phyloP scores from a whole-genome alignment of 2,113 vertebrate species.

The Pleuronectes platessa region DNA sequence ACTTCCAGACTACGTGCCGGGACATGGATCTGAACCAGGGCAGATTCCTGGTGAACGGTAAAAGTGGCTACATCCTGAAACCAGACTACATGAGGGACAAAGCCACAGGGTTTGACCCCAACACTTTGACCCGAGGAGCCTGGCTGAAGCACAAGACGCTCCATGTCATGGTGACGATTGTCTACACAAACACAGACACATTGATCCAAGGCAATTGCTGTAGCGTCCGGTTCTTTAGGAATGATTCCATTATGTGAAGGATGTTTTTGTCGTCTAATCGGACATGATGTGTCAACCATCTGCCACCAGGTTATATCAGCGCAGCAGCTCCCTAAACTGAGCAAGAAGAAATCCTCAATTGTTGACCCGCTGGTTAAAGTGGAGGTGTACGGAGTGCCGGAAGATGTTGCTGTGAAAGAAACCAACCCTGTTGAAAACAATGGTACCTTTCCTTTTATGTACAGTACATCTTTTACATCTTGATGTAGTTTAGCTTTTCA shows the following conservation, averaged over 20 bases:
- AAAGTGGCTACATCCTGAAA: slow-evolving; percentile 93
- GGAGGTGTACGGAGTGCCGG: slow-evolving; percentile 86
- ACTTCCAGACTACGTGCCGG: slow-evolving; percentile 90
- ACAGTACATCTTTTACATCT: neutral
- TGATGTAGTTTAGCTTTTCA: too few species aligned
- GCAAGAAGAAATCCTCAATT: slow-evolving; percentile 87
- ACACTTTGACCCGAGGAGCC: slow-evolving; percentile 85
- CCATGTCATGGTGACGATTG: slow-evolving; percentile 85
- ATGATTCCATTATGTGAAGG: neutral
- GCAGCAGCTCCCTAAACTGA: slow-evolving; percentile 95
- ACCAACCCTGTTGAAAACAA: slow-evolving; percentile 88
- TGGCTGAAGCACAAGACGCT: slow-evolving; percentile 89
- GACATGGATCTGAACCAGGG: slow-evolving; percentile 96
- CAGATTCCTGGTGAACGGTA: slow-evolving; percentile 90
- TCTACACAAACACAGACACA: neutral
- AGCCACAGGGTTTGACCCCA: slow-evolving; percentile 88
- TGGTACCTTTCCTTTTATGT: slow-evolving; percentile 73
- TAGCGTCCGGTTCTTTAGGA: neutral
- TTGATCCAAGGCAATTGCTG: neutral
- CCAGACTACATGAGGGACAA: slow-evolving; percentile 88
- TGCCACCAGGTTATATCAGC: slow-evolving; percentile 90
- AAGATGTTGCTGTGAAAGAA: slow-evolving; percentile 82
- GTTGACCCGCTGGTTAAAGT: slow-evolving; percentile 92
- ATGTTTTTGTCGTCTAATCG: neutral
- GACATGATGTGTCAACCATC: neutral